Percentiles rank a stretch among this genome's conserved stretches.
These are phyloP conservation scores for Drosophila insularis DNA, from an alignment of 1,140 invertebrate genomes.

Conservation along the genomic window DNA sequence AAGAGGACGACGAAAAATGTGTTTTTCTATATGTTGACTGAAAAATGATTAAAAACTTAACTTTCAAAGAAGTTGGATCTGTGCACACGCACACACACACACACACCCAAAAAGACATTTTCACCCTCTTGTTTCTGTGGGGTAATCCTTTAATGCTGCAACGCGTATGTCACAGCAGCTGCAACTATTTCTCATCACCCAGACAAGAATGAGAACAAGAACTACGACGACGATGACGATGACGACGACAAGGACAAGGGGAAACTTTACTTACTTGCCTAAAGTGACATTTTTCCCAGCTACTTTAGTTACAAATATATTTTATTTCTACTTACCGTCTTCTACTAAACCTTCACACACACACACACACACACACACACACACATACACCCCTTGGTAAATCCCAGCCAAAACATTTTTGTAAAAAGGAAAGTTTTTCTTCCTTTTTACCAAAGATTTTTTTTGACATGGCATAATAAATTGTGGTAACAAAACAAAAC, in stretches of 20 bases:
- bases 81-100: conserved; percentile 20
- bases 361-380: not conserved
- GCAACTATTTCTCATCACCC: conserved; percentile 70
- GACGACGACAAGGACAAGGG: conserved; percentile 39
- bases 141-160: conserved; percentile 73
- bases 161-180: conserved; percentile 71
- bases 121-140: conserved; percentile 39
- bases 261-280: conserved; percentile 27
- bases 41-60: conserved; percentile 75
- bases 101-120: not conserved
- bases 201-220: conserved; percentile 31
- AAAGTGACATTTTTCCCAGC: conserved; percentile 50
- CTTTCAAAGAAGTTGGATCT: conserved; percentile 65
- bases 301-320: conserved; percentile 66
- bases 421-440: conserved; percentile 40
- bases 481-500: conserved; percentile 39
- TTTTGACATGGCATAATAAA: conserved; percentile 71
- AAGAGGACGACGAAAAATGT: conserved; percentile 45
- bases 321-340: conserved; percentile 12
- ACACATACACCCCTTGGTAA: conserved; percentile 14
- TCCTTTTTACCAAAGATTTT: conserved; percentile 69
- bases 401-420: conserved; percentile 61
- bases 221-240: not conserved
- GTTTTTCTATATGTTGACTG: conserved; percentile 55
- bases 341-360: not conserved